Conservation (phyloP, 2,113 vertebrate species). For the Polypterus bichir region DNA sequence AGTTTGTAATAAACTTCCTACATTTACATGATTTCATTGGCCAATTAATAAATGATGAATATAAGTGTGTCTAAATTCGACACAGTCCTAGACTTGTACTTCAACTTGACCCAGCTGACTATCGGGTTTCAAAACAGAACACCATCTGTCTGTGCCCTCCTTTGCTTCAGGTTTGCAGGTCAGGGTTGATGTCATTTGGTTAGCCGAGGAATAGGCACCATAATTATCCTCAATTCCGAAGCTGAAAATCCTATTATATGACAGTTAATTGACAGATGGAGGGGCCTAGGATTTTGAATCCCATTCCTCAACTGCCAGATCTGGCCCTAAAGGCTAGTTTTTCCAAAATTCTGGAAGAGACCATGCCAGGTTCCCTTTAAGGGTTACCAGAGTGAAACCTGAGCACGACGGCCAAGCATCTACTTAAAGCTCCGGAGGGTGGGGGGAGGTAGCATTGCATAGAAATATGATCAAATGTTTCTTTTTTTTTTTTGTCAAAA, state of each 20-base stretch:
- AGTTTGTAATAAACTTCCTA: too few relatives aligned
- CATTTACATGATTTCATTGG: background rate
- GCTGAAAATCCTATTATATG: slow-evolving; percentile 64
- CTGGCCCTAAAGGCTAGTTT: slow-evolving; percentile 32
- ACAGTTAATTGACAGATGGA: slow-evolving; percentile 62
- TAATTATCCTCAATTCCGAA: slow-evolving; percentile 65
- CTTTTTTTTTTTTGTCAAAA: too few relatives aligned
- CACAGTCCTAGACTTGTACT: slow-evolving; percentile 52
- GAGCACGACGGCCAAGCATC: background rate
- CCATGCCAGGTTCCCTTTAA: slow-evolving; percentile 22
- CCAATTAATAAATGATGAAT: background rate
- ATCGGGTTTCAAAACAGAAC: slow-evolving; percentile 58
- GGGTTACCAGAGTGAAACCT: slow-evolving; percentile 1
- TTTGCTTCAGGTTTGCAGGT: slow-evolving; percentile 42
- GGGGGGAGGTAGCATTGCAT: too few relatives aligned
- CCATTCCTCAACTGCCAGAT: slow-evolving; percentile 55
- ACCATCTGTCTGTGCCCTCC: slow-evolving; percentile 67
- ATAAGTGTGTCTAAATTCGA: background rate
- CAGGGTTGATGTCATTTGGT: slow-evolving; percentile 60
- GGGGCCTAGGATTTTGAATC: slow-evolving; percentile 40
- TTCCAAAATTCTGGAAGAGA: slow-evolving; percentile 43
- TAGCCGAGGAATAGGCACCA: slow-evolving; percentile 57
- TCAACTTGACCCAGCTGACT: slow-evolving; percentile 59
- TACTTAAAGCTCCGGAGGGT: too few relatives aligned
- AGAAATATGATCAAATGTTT: too few relatives aligned